Percentiles rank a stretch among this genome's conserved stretches.
Evolutionary conservation across 2,888 invertebrate genomes (phyloP).

Genomic region (Aplocera efformata): DNA sequence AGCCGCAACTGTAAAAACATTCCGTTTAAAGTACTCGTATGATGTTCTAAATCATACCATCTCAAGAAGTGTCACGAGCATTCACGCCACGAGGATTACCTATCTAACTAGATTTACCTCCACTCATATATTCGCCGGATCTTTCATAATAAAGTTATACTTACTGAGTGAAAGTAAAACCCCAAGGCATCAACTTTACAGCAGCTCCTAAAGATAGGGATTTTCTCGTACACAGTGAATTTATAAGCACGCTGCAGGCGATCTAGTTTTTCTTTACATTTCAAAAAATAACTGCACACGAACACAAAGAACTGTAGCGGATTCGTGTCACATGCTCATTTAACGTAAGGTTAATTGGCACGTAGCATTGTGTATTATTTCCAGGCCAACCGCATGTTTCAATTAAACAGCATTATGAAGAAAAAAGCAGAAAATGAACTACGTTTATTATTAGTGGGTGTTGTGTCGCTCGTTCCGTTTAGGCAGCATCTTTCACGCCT

Average conservation of each 20-base stretch:
- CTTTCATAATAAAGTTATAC: constrained; percentile 27
- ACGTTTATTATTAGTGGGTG: constrained; percentile 19
- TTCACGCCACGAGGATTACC: constrained; percentile 36
- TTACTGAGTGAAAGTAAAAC: constrained; percentile 14
- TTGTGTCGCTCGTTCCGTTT: constrained; percentile 24
- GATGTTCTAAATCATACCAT: constrained; percentile 45
- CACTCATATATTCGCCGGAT: constrained; percentile 33
- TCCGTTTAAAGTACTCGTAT: constrained; percentile 22
- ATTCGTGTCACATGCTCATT: constrained; percentile 16
- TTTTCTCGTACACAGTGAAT: constrained; percentile 36
- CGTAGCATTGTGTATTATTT: constrained; percentile 12
- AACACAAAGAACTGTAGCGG: constrained; percentile 12
- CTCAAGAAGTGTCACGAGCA: constrained; percentile 40
- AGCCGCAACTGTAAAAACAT: constrained; percentile 17
- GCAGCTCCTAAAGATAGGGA: constrained; percentile 28
- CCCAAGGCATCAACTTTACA: constrained; percentile 31
- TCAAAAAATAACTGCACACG: constrained; percentile 15
- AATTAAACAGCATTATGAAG: constrained; percentile 16
- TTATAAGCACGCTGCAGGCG: constrained; percentile 35
- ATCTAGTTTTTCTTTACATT: constrained; percentile 24
- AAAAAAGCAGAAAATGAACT: constrained; percentile 15
- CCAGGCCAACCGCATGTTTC: constrained; percentile 13
- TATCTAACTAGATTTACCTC: constrained; percentile 27
- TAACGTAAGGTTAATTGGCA: constrained; percentile 18
- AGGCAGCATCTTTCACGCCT: constrained; percentile 49